phyloP scores from a whole-genome alignment of 2,797 vertebrate genomes.

The Coregonus sp. region DNA sequence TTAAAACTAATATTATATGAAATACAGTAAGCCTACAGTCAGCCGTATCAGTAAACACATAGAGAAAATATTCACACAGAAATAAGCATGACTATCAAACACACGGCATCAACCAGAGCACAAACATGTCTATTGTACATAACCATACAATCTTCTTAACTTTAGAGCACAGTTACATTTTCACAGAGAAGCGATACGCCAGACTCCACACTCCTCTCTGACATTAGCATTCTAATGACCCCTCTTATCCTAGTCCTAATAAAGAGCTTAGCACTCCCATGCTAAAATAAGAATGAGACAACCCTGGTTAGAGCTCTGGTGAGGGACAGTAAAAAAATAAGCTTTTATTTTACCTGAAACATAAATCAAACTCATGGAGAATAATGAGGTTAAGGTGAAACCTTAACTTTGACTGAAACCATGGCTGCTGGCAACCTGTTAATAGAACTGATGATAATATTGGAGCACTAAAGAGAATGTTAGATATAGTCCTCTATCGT shows the following conservation, averaged over 20 bases:
- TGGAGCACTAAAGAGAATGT: neutral
- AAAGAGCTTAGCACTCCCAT: constrained; percentile 25
- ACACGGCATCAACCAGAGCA: neutral
- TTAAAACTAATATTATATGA: neutral
- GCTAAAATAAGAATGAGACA: constrained; percentile 11
- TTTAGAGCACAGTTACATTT: neutral
- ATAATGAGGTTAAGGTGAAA: neutral
- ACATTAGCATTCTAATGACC: constrained; percentile 40
- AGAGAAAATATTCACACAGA: neutral
- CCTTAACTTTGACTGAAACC: neutral
- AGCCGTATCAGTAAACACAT: neutral
- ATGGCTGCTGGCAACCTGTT: neutral
- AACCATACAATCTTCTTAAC: neutral
- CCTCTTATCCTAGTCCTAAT: constrained; percentile 18
- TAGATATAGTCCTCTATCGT: neutral
- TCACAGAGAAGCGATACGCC: neutral
- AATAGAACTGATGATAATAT: neutral
- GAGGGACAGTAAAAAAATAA: constrained; percentile 14
- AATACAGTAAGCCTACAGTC: neutral
- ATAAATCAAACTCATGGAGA: neutral
- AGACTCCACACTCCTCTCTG: neutral
- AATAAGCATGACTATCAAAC: neutral
- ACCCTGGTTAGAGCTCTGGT: neutral
- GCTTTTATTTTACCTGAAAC: neutral
- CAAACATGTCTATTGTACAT: neutral